Base-by-base conservation (phyloP, 2,797 vertebrate genomes). In the Microcaecilia unicolor region DNA sequence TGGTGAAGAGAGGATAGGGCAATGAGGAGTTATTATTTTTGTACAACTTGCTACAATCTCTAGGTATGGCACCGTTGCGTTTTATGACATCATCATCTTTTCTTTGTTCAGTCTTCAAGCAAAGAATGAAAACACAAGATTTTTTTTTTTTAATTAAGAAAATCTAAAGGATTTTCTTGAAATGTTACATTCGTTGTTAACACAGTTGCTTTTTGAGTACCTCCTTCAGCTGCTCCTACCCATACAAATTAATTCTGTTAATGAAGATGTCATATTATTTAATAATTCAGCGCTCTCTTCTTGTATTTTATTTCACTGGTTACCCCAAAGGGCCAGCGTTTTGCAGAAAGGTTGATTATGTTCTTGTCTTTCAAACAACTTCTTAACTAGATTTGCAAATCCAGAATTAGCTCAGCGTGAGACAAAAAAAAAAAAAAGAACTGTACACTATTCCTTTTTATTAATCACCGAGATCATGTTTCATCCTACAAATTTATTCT, bases 161-260 rank as follows among this genome's bases (percentile, higher is more conserved):
- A 48, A 11, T 37, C 28, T 32, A 58, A 56, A 34, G 21, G 57
- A 41, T 32, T 51, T 24, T 59, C 31, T 58, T 65, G 36, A 64
- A 48, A 55, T 43, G 36, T 21, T 48, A 58, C 59, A 37, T 48
- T 15, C 45, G 40, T 26, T 49, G 58, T 60, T 53, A 65, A 43
- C 34, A 23, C 35, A 48, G 25, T 48, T 48, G 40, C 40, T 42
- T 56, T 67, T 58, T 59, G 57, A 64, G 51, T 60, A 48, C 29
- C n/a, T 8, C 1, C 44, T 48, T 44, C 52, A 45, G 52, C 44
- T 64, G 60, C 64, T 61, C 52, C 66, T 71, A 68, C 71, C 71
- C 61, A 67, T 71, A 71, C 71, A 68, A 71, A 71, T 64, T 51
- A 57, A 61, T 65, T 40, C 51, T 44, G 41, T 61, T 57, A 61